A percentile compares a stretch with the other conserved stretches of the same genome.
Conservation (phyloP, 2,797 vertebrate species). For the Urophycis tenuis region DNA sequence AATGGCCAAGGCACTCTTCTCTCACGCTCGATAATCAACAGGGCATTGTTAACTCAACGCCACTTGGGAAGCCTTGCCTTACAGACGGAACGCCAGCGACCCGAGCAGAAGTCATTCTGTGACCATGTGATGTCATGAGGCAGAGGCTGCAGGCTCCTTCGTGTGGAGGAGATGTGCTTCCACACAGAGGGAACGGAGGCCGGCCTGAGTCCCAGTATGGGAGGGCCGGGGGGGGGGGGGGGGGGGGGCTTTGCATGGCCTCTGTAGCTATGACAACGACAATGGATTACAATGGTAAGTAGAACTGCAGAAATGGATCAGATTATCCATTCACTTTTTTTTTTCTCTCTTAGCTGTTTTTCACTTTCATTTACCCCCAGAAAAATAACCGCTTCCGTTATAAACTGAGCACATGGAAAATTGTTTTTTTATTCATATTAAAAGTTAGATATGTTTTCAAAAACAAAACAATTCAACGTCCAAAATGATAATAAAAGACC, state of each 20-base stretch:
- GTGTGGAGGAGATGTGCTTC: not conserved
- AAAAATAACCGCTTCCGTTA: not conserved
- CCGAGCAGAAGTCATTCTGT: slow-evolving; percentile 57
- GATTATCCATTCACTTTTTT: not conserved
- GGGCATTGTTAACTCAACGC: not conserved
- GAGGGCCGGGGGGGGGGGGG: too few relatives aligned
- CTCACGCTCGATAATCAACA: slow-evolving; percentile 14
- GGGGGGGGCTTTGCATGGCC: slow-evolving; percentile 10
- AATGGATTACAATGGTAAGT: not conserved
- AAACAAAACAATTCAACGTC: not conserved
- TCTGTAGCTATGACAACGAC: slow-evolving; percentile 26
- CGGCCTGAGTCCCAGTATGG: not conserved
- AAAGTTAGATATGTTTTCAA: not conserved
- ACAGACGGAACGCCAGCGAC: slow-evolving; percentile 35
- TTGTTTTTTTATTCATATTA: not conserved
- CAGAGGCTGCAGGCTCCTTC: slow-evolving; percentile 48
- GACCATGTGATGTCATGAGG: slow-evolving; percentile 72
- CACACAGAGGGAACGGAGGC: slow-evolving; percentile 8
- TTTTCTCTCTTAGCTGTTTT: not conserved
- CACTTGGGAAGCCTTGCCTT: slow-evolving; percentile 49
- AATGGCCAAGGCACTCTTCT: slow-evolving; percentile 4
- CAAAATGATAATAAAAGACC: not conserved
- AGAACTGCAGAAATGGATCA: not conserved
- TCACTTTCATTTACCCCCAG: not conserved
- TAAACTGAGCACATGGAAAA: too few relatives aligned